Conservation (phyloP, 2,888 invertebrate genomes). For the Sinotaia quadrata region DNA sequence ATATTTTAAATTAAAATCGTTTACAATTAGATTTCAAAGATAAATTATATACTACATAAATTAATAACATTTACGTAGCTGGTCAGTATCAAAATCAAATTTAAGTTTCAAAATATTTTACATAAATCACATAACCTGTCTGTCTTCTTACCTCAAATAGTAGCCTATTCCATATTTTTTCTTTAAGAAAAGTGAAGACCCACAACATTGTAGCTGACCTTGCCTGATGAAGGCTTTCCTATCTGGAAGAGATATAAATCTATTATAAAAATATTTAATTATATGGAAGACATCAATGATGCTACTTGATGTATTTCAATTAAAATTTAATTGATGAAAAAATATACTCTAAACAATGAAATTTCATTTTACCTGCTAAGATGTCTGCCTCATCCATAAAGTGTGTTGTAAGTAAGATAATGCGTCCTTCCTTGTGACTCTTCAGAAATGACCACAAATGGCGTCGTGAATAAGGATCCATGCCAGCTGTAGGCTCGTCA, state of each 20-base stretch:
- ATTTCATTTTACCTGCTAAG: constrained; percentile 75
- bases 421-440: constrained; percentile 79
- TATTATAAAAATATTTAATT: too few relatives aligned
- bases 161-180: constrained; percentile 91
- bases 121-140: too few relatives aligned
- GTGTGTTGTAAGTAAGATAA: constrained; percentile 85
- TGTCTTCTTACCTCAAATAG: constrained; percentile 84
- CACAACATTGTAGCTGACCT: constrained; percentile 85
- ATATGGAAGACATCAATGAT: constrained; percentile 27
- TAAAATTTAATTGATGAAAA: neutral
- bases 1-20: too few relatives aligned
- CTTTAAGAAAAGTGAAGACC: constrained; percentile 88
- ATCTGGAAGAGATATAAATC: too few relatives aligned
- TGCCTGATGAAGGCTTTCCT: constrained; percentile 89
- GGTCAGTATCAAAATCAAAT: too few relatives aligned
- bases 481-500: constrained; percentile 89
- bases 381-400: constrained; percentile 94
- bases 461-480: constrained; percentile 87
- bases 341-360: neutral
- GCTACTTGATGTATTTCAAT: too few relatives aligned
- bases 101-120: too few relatives aligned
- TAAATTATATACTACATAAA: too few relatives aligned
- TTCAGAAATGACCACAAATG: constrained; percentile 88
- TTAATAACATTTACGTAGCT: too few relatives aligned
- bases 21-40: too few relatives aligned